These are phyloP conservation scores for Anthonomus grandis DNA, from an alignment of 1,140 invertebrate genomes.

Conservation along the genomic window DNA sequence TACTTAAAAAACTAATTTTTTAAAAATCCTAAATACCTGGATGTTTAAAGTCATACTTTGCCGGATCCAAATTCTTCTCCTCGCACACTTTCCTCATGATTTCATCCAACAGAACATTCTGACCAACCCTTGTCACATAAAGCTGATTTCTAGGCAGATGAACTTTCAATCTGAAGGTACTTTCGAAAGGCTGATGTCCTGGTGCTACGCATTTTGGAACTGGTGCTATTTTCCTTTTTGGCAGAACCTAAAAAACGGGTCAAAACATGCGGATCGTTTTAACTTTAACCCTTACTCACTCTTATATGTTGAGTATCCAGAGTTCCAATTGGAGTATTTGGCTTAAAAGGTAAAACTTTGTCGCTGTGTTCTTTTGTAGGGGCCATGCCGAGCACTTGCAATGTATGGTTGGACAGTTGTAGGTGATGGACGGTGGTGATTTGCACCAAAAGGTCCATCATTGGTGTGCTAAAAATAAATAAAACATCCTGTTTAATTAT, in stretches of 20 bases:
- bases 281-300: constrained; percentile 18
- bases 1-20: no score
- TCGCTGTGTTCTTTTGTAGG: constrained; percentile 51
- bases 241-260: constrained; percentile 15
- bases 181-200: constrained; percentile 65
- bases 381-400: constrained; percentile 60
- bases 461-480: constrained; percentile 64
- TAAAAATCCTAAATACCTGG: constrained; percentile 64
- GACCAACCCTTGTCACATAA: constrained; percentile 70
- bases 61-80: constrained; percentile 74
- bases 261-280: neutral
- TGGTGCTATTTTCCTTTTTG: constrained; percentile 31
- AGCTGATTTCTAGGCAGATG: constrained; percentile 81
- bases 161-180: constrained; percentile 74
- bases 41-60: constrained; percentile 75
- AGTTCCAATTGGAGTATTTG: constrained; percentile 75
- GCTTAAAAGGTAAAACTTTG: constrained; percentile 67
- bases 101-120: constrained; percentile 62
- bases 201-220: constrained; percentile 33
- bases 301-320: constrained; percentile 55
- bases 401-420: constrained; percentile 66
- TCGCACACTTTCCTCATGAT: constrained; percentile 70
- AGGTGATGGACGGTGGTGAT: constrained; percentile 71
- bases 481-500: no score
- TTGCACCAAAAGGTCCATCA: constrained; percentile 80